These are phyloP conservation scores for Pegoplata infirma DNA, from an alignment of 2,888 invertebrate genomes.

Conservation along the genomic window DNA sequence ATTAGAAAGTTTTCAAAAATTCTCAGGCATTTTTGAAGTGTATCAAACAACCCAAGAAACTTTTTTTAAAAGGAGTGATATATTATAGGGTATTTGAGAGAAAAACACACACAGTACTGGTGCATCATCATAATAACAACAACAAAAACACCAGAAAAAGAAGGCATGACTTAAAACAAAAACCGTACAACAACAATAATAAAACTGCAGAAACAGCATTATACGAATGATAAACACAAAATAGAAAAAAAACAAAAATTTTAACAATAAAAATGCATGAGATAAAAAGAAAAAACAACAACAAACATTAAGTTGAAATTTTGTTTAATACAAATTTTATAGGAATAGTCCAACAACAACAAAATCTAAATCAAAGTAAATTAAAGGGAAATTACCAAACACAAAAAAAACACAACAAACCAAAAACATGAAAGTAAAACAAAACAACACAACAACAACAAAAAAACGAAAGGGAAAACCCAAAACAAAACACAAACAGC, in stretches of 20 bases:
- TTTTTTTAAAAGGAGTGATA: no score
- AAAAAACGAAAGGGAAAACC: conserved; percentile 61
- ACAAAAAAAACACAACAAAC: conserved; percentile 6
- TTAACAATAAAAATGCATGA: conserved; percentile 12
- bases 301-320: conserved; percentile 25
- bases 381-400: neutral
- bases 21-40: no score
- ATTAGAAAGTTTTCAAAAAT: no score
- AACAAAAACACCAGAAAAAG: conserved; percentile 2
- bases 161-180: conserved; percentile 41
- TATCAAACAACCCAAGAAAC: no score
- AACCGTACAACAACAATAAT: neutral
- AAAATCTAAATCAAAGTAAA: conserved; percentile 9
- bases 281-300: neutral
- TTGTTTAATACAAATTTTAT: no score
- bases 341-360: conserved; percentile 19
- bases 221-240: conserved; percentile 39
- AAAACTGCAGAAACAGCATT: conserved; percentile 35
- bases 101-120: conserved; percentile 1
- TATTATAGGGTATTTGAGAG: neutral
- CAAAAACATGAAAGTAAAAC: neutral
- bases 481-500: conserved; percentile 37
- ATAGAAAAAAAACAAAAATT: no score
- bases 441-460: conserved; percentile 5
- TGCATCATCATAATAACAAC: conserved; percentile 30